Percentiles rank a stretch among this genome's conserved stretches.
Conservation (phyloP, 2,888 invertebrate species). For the Ichneumoninae sp. region DNA sequence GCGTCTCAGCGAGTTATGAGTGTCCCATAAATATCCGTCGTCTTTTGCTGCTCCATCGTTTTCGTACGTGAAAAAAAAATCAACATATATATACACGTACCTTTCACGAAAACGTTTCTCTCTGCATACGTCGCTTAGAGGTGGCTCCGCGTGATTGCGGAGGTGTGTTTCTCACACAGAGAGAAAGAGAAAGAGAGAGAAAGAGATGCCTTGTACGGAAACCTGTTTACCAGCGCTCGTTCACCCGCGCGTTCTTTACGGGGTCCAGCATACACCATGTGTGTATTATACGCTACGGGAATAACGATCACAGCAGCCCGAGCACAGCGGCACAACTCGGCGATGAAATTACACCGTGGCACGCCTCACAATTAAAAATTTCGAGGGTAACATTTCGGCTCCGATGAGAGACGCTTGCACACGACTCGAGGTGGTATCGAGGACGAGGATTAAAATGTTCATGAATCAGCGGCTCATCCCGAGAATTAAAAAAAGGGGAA, state of each 20-base stretch:
- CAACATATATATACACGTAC: conserved; percentile 11
- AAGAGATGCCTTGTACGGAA: conserved; percentile 59
- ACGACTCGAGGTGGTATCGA: not conserved
- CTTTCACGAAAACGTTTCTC: conserved; percentile 42
- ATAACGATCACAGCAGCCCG: conserved; percentile 48
- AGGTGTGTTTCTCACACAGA: conserved; percentile 59
- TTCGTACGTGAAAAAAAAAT: conserved; percentile 22
- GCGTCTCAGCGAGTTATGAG: conserved; percentile 9
- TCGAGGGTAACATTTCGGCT: conserved; percentile 30
- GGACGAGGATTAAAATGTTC: not conserved
- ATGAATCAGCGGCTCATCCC: conserved; percentile 22
- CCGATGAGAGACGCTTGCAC: not conserved
- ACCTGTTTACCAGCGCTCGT: conserved; percentile 67
- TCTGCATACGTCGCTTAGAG: conserved; percentile 32
- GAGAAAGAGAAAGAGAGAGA: not conserved
- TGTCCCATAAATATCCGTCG: conserved; percentile 32
- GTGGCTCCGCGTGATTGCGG: conserved; percentile 42
- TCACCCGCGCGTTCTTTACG: conserved; percentile 49
- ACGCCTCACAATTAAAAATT: conserved; percentile 59
- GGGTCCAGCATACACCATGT: conserved; percentile 22
- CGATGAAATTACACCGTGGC: conserved; percentile 63
- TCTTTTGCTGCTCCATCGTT: conserved; percentile 4
- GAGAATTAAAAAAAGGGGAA: not conserved
- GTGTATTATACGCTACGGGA: conserved; percentile 32
- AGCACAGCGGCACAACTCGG: conserved; percentile 25